Base-by-base conservation (phyloP, 2,797 vertebrate genomes). In the Falco cherrug region DNA sequence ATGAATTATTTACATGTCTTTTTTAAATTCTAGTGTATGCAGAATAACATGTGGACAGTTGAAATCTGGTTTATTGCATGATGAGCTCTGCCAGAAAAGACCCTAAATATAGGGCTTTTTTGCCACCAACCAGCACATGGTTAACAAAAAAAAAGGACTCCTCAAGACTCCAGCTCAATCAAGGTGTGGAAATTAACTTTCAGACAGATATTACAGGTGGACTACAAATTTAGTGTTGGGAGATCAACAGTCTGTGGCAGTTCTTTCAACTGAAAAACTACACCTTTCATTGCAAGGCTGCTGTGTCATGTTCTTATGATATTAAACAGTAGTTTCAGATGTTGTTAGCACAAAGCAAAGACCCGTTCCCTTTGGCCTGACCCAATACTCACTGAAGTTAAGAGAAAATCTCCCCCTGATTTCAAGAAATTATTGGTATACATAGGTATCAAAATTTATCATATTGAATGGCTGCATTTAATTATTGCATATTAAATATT, bases 291-390 rank as follows among this genome's bases (percentile, higher is more conserved):
- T 59, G 26, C 31, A 69, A 84, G 63, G 57, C 31, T 86, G 43
- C 60, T 84, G 29, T 31, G 60, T 31, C 47, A 19, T 18, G 11
- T n/a, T 92, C 76, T 87, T 51, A 31, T 51, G 35, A 54, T 35
- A 39, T 4, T 16, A 9, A 48, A 26, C 0, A 0, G 35, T 51
- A 57, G 37, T 51, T 20, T 88, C 45, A 60, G 37, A 56, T 4
- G 12, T 53, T 51, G 37, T 50, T 50, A 74, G 9, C 9, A 54
- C 2, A 14, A 85, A 83, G 43, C 6, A 83, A 89, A 89, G 1
- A 21, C 18, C 25, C 50, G 24, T 79, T 77, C 48, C 56, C 37
- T 83, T 91, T 68, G 20, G 6, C 37, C n/a, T 85, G 64, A 68
- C 25, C 3, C 11, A 76, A 45, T 29, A 28, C 2, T 84, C 26